Evolutionary conservation across 2,113 vertebrate species (phyloP), one percentile per base, ranked within the genome.

Genomic region (Bos javanicus): DNA sequence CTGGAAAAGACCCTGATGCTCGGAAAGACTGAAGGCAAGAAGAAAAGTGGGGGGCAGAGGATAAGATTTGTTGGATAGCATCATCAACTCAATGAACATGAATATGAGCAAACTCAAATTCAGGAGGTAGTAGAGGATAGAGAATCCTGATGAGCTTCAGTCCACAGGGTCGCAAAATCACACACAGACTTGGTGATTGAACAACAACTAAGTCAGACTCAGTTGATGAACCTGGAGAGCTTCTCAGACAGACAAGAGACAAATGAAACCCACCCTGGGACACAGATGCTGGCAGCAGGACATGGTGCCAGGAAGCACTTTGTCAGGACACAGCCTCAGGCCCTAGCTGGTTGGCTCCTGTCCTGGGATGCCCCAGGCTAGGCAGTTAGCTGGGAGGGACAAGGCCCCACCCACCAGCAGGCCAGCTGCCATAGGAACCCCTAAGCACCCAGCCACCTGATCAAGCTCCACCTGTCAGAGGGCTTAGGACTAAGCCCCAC

Each of bases 11-110:
- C 36, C 39, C 39, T 43, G 36, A 43, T 43, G 71, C 71, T 43
- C 0, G 0, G 12, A 76, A 76, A 43, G 71, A 43, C 12, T 76
- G 39, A 76, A 76, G 23, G 21, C 71, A 76, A 43, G 23, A 43
- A 76, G 39, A 76, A 2, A 43, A 76, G 23, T 12, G 36, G 71
- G 71, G 0, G 0, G 25, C 23, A 76, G 39, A 76, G 23, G 71
- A 43, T 74, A 25, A 76, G 12, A 43, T 43, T 71, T 25, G 71
- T 26, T 43, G 39, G 36, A 14, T 14, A 76, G 23, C 3, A 0
- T 43, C 39, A 76, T 23, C 23, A 43, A 43, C 71, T 43, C 39
- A 76, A 43, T 76, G 71, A 26, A 14, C 39, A 43, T 26, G 39
- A 76, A 26, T 26, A 43, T 43, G 39, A 43, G 23, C 71, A 43